phyloP scores from a whole-genome alignment of 2,888 invertebrate species.

The Polylopha cassiicola region DNA sequence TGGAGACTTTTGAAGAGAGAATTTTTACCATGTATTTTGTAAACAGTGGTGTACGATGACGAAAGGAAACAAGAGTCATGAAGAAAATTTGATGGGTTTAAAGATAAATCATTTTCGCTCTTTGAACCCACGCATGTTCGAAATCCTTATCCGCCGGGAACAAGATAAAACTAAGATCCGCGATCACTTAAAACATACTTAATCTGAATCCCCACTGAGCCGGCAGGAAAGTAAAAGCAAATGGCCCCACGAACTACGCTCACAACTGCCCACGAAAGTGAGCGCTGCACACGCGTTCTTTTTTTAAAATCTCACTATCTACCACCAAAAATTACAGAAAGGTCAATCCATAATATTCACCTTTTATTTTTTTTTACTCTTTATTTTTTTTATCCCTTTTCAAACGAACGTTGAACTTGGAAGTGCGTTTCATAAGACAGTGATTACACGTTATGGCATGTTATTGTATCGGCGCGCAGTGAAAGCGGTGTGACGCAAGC shows the following conservation, averaged over 20 bases:
- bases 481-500: constrained; percentile 73
- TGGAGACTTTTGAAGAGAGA: too few species aligned
- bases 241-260: constrained; percentile 45
- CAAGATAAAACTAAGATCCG: too few species aligned
- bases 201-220: constrained; percentile 60
- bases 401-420: constrained; percentile 57
- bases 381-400: constrained; percentile 36
- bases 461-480: constrained; percentile 53
- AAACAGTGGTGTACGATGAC: too few species aligned
- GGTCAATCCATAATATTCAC: constrained; percentile 27
- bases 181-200: too few species aligned
- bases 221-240: constrained; percentile 70
- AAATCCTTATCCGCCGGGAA: too few species aligned
- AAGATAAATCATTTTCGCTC: too few species aligned
- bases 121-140: too few species aligned
- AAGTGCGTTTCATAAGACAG: constrained; percentile 61
- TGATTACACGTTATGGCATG: constrained; percentile 50
- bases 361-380: constrained; percentile 28
- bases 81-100: too few species aligned
- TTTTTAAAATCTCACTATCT: constrained; percentile 39
- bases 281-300: constrained; percentile 59
- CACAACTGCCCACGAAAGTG: constrained; percentile 64
- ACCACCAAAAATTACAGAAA: constrained; percentile 47
- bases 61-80: too few species aligned
- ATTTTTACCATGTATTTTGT: too few species aligned